Conservation (phyloP, 2,113 vertebrate genomes). For the Passer domesticus region DNA sequence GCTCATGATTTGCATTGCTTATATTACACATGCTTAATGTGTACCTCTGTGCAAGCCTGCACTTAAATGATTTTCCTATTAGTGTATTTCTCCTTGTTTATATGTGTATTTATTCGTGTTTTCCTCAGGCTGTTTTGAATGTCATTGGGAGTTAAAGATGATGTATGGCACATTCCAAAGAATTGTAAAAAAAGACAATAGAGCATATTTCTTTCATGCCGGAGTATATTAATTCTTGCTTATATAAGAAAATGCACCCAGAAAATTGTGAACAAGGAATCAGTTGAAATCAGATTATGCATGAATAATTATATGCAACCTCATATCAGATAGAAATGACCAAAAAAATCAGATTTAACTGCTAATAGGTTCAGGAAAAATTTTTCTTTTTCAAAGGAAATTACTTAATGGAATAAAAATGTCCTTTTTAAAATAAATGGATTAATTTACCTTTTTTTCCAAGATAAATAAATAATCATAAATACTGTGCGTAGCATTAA, state of each 20-base stretch:
- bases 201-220: constrained; percentile 65
- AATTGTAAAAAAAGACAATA: constrained; percentile 70
- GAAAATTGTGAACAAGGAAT: constrained; percentile 65
- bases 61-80: background rate
- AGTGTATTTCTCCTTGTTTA: constrained; percentile 42
- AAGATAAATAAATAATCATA: constrained; percentile 57
- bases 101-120: constrained; percentile 52
- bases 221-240: constrained; percentile 69
- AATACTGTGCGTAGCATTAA: constrained; percentile 27
- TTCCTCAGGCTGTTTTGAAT: constrained; percentile 44
- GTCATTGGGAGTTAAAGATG: constrained; percentile 60
- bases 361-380: constrained; percentile 51
- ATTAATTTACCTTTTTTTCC: constrained; percentile 63
- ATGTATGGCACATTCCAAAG: constrained; percentile 59
- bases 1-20: background rate
- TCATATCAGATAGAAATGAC: constrained; percentile 24
- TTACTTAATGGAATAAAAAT: constrained; percentile 67
- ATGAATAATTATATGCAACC: constrained; percentile 43
- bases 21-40: background rate
- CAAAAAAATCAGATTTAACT: constrained; percentile 24
- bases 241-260: constrained; percentile 67
- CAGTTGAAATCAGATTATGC: constrained; percentile 61
- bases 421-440: constrained; percentile 41
- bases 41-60: background rate
- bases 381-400: constrained; percentile 59